phyloP scores from a whole-genome alignment of 2,113 vertebrate genomes.

The Rhipidura dahli region DNA sequence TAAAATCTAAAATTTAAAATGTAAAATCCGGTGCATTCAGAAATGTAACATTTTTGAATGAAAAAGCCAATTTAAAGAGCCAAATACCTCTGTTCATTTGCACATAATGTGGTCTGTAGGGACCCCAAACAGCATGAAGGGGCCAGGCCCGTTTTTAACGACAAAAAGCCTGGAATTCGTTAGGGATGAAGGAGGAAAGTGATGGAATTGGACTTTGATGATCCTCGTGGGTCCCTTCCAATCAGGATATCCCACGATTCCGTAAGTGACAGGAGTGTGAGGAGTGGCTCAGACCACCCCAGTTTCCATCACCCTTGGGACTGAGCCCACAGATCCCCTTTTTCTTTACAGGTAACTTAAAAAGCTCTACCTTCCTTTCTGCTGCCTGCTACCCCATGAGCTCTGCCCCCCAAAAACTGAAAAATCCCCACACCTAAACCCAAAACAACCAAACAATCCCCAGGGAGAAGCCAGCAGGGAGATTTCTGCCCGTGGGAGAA shows the following conservation, averaged over 20 bases:
- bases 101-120: neutral
- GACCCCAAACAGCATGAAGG: neutral
- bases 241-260: neutral
- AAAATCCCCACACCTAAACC: neutral
- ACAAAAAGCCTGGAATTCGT: neutral
- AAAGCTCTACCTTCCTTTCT: neutral
- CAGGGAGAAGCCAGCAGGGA: neutral
- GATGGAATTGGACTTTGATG: neutral
- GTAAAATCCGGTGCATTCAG: neutral
- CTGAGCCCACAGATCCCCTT: neutral
- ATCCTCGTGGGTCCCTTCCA: neutral
- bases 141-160: neutral
- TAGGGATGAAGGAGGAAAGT: neutral
- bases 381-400: neutral
- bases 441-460: neutral
- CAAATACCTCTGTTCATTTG: neutral
- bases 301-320: neutral
- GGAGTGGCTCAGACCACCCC: neutral
- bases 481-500: neutral
- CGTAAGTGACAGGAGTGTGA: rapidly evolving
- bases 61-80: neutral
- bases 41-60: neutral
- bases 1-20: neutral
- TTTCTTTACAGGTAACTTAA: neutral
- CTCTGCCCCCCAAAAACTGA: neutral